phyloP scores from a whole-genome alignment of 2,888 invertebrate genomes.

The Cynaeus angustus region DNA sequence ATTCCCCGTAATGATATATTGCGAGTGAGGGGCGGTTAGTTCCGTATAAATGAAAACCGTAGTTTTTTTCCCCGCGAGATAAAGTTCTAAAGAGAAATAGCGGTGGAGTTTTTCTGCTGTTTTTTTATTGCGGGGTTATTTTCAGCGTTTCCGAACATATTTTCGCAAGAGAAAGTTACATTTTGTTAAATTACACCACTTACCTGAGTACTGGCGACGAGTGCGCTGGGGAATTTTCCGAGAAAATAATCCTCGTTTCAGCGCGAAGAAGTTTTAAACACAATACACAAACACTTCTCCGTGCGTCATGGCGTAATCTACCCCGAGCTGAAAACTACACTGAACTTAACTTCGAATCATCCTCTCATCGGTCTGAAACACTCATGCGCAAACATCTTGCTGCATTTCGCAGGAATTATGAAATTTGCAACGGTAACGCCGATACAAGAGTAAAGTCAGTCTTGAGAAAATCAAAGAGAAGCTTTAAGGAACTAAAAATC shows the following conservation, averaged over 20 bases:
- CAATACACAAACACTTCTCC: constrained; percentile 25
- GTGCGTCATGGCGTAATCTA: constrained; percentile 54
- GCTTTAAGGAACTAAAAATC: no score
- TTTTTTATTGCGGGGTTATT: constrained; percentile 5
- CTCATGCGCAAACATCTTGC: constrained; percentile 58
- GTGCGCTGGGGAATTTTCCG: no score
- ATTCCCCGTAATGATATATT: constrained; percentile 33
- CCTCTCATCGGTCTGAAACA: constrained; percentile 50
- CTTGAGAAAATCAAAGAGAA: no score
- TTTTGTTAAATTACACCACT: background rate
- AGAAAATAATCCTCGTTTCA: constrained; percentile 11
- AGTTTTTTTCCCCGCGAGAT: constrained; percentile 9
- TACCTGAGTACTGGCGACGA: background rate
- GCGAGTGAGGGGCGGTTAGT: constrained; percentile 22
- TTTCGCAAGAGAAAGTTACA: background rate
- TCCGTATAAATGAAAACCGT: constrained; percentile 26
- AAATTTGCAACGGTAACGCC: constrained; percentile 54
- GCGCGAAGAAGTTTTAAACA: constrained; percentile 24
- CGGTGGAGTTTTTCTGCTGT: background rate
- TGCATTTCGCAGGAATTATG: constrained; percentile 58
- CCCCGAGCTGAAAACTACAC: constrained; percentile 65
- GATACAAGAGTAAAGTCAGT: constrained; percentile 1
- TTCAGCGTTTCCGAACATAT: constrained; percentile 9
- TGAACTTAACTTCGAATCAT: constrained; percentile 62
- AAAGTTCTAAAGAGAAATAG: constrained; percentile 16